Conservation (phyloP, 2,888 invertebrate species). For the Philereme transversata region DNA sequence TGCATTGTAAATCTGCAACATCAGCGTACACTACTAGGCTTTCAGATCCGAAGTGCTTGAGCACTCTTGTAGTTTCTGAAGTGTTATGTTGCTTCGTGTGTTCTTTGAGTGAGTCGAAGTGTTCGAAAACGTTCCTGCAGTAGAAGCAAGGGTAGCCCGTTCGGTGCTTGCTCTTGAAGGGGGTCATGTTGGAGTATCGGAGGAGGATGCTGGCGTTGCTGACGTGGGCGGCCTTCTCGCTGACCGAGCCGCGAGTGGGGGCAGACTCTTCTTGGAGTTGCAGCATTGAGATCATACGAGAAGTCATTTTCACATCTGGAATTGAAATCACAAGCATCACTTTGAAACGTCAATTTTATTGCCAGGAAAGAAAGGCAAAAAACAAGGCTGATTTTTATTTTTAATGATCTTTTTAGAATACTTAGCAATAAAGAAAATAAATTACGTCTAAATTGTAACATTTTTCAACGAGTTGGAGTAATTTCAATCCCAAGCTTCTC, state of each 20-base stretch:
- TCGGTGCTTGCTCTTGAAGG: conserved; percentile 63
- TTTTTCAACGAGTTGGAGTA: too few species aligned
- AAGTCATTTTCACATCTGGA: conserved; percentile 20
- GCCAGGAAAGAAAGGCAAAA: too few species aligned
- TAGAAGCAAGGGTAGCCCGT: conserved; percentile 70
- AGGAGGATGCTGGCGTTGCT: conserved; percentile 57
- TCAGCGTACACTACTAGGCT: conserved; percentile 69
- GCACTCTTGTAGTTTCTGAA: background rate
- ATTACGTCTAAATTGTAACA: too few species aligned
- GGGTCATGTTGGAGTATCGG: conserved; percentile 61
- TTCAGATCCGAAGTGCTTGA: conserved; percentile 49
- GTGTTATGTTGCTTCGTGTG: conserved; percentile 22
- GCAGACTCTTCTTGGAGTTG: background rate
- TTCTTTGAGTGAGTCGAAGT: conserved; percentile 46
- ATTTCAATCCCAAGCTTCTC: too few species aligned
- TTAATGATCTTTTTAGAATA: too few species aligned
- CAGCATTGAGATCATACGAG: conserved; percentile 3
- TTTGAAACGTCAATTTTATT: too few species aligned
- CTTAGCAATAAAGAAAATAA: too few species aligned
- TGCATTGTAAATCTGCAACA: conserved; percentile 60
- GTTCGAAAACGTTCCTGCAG: conserved; percentile 59
- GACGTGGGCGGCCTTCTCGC: conserved; percentile 62
- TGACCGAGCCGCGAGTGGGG: background rate
- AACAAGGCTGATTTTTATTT: too few species aligned
- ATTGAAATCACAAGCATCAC: background rate